Percentiles rank a stretch among this genome's conserved stretches.
phyloP scores from a whole-genome alignment of 2,888 invertebrate species.

The Xestia ashworthii region DNA sequence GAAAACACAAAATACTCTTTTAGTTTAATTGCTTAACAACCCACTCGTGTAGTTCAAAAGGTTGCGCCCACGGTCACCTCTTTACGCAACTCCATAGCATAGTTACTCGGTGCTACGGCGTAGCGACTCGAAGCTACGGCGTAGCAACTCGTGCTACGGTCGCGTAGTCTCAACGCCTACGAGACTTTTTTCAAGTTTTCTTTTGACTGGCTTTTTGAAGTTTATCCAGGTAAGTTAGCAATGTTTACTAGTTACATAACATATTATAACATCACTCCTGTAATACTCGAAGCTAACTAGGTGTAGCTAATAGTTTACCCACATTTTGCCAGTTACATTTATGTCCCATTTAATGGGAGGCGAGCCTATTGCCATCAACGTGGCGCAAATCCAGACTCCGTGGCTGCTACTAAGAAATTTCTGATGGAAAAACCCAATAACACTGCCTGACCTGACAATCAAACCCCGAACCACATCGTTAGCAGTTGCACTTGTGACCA shows the following conservation, averaged over 20 bases:
- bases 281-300: not conserved
- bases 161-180: not conserved
- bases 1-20: constrained; percentile 7
- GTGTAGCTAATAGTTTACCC: too few species aligned
- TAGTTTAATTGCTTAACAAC: not conserved
- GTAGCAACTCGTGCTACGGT: not conserved
- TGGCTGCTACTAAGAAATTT: too few species aligned
- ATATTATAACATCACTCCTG: not conserved
- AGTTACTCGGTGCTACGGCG: not conserved
- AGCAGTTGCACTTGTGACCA: too few species aligned
- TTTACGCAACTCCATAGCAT: not conserved
- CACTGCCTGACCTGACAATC: too few species aligned
- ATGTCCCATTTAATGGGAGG: too few species aligned
- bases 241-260: not conserved
- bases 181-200: not conserved
- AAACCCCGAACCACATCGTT: too few species aligned
- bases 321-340: too few species aligned
- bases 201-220: not conserved
- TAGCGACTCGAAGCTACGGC: constrained; percentile 3
- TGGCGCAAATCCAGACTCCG: too few species aligned
- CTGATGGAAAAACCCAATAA: too few species aligned
- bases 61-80: constrained; percentile 13
- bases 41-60: constrained; percentile 10
- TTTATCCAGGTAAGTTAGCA: not conserved
- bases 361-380: too few species aligned